Conservation (phyloP, 2,888 invertebrate species). For the Gymnosoma rotundatum region DNA sequence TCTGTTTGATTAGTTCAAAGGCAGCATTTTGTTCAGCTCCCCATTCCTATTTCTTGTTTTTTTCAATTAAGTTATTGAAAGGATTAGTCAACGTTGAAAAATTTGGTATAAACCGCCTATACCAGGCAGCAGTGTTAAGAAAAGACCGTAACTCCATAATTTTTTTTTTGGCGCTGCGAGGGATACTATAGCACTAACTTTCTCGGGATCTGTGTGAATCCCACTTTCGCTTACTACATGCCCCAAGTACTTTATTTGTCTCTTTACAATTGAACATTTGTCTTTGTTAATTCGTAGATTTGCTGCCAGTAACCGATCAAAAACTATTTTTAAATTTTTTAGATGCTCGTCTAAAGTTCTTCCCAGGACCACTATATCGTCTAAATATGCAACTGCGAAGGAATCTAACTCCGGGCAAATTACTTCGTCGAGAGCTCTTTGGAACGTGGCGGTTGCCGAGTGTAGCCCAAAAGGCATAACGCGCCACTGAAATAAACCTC, state of each 20-base stretch:
- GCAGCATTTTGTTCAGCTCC: neutral
- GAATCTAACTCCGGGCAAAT: neutral
- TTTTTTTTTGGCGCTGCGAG: conserved; percentile 8
- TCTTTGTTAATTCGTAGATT: conserved; percentile 43
- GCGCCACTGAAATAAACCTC: conserved; percentile 5
- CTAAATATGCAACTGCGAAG: conserved; percentile 24
- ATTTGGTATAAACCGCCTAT: no score
- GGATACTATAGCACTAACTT: conserved; percentile 18
- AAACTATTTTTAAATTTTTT: conserved; percentile 21
- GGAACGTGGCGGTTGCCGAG: conserved; percentile 32
- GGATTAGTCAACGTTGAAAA: conserved; percentile 22
- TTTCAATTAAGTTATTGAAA: conserved; percentile 9
- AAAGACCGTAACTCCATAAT: conserved; percentile 13
- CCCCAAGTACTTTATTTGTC: conserved; percentile 32
- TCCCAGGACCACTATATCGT: conserved; percentile 42
- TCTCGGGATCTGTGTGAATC: conserved; percentile 47
- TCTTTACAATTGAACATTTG: conserved; percentile 26
- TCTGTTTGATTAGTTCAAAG: conserved; percentile 25
- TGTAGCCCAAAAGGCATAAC: conserved; percentile 40
- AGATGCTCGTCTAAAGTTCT: conserved; percentile 39
- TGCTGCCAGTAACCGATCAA: conserved; percentile 31
- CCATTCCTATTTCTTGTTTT: conserved; percentile 19
- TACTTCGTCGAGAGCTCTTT: conserved; percentile 25
- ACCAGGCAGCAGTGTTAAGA: conserved; percentile 19
- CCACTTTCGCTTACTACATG: conserved; percentile 51